These are phyloP conservation scores for Thera britannica DNA, from an alignment of 2,888 invertebrate genomes.

Conservation along the genomic window DNA sequence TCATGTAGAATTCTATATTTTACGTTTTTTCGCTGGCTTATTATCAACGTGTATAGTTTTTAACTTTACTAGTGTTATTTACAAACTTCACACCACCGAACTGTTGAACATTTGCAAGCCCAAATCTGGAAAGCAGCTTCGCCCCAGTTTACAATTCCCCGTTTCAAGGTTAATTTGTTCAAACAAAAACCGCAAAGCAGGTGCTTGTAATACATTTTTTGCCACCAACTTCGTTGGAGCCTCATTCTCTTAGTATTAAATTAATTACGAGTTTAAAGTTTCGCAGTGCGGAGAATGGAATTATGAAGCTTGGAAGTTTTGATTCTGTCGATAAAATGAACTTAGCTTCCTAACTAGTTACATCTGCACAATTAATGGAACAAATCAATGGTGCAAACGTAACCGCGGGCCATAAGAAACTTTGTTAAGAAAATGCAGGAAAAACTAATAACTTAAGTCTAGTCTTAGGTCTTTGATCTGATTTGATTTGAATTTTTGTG, in stretches of 20 bases:
- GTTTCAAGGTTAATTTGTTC: slow-evolving; percentile 42
- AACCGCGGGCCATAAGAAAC: too few species aligned
- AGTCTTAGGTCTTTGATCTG: too few species aligned
- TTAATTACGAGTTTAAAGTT: slow-evolving; percentile 24
- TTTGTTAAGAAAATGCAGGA: too few species aligned
- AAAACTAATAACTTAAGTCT: too few species aligned
- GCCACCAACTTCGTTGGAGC: slow-evolving; percentile 18
- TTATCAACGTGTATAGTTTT: too few species aligned
- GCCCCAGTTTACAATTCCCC: slow-evolving; percentile 12
- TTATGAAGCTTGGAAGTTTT: neutral
- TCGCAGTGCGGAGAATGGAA: neutral
- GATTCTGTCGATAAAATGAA: neutral
- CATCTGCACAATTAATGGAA: too few species aligned
- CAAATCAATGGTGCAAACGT: too few species aligned
- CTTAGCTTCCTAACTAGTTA: neutral
- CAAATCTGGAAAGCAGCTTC: slow-evolving; percentile 1
- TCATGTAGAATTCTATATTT: too few species aligned
- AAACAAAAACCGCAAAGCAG: slow-evolving; percentile 42
- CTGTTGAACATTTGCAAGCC: too few species aligned
- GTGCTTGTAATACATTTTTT: slow-evolving; percentile 31
- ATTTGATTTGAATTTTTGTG: too few species aligned
- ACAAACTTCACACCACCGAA: neutral
- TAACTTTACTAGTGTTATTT: neutral
- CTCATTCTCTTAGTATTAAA: slow-evolving; percentile 22
- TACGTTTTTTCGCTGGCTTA: too few species aligned